These are phyloP conservation scores for Euproctis similis DNA, from an alignment of 2,888 invertebrate species.

Conservation along the genomic window DNA sequence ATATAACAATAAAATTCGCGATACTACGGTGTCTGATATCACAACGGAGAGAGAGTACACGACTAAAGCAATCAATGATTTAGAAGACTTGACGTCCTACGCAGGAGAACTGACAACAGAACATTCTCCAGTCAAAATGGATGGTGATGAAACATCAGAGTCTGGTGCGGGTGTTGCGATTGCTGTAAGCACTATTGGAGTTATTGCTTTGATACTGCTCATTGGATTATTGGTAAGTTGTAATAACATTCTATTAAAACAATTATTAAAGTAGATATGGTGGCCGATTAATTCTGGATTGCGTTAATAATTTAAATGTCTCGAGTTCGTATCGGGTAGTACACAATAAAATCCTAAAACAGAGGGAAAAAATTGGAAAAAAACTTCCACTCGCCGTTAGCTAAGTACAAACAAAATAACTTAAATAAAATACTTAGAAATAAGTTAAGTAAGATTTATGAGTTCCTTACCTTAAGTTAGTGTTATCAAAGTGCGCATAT, in stretches of 20 bases:
- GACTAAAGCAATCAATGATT: constrained; percentile 37
- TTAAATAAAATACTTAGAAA: too few species aligned
- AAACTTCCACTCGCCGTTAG: too few species aligned
- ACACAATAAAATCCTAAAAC: too few species aligned
- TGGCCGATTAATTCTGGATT: too few species aligned
- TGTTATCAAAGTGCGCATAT: too few species aligned
- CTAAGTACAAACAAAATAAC: too few species aligned
- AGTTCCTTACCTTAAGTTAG: too few species aligned
- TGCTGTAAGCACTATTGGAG: constrained; percentile 86
- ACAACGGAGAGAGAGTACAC: constrained; percentile 32
- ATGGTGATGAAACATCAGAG: constrained; percentile 54
- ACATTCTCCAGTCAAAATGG: constrained; percentile 36
- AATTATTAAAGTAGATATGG: too few species aligned
- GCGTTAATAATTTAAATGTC: too few species aligned
- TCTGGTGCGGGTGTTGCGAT: constrained; percentile 87
- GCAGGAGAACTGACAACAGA: constrained; percentile 51
- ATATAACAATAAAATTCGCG: constrained; percentile 29
- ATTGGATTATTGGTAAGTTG: constrained; percentile 83
- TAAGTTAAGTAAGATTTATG: too few species aligned
- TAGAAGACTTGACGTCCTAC: constrained; percentile 45
- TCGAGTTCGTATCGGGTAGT: too few species aligned
- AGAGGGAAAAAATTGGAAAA: too few species aligned
- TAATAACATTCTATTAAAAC: not conserved
- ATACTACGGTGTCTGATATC: constrained; percentile 31
- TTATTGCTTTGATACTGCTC: constrained; percentile 84